Percentiles rank a stretch among this genome's conserved stretches.
phyloP scores from a whole-genome alignment of 1,140 invertebrate genomes.

The Halesus radiatus region DNA sequence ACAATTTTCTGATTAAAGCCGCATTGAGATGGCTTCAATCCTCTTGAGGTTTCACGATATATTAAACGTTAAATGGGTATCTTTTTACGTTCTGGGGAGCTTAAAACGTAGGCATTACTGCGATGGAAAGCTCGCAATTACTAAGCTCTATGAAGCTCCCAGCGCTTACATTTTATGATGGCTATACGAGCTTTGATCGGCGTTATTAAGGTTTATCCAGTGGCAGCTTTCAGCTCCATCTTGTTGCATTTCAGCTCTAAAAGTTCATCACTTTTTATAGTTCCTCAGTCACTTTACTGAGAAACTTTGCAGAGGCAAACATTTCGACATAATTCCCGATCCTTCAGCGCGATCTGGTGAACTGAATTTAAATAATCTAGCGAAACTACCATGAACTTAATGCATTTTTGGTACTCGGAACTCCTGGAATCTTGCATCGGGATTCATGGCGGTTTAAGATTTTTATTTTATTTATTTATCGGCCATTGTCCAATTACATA shows the following conservation, averaged over 20 bases:
- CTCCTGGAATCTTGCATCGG: no score
- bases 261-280: constrained; percentile 30
- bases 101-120: constrained; percentile 15
- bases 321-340: constrained; percentile 8
- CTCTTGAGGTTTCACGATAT: constrained; percentile 30
- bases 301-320: constrained; percentile 7
- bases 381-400: no score
- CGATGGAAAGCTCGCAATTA: constrained; percentile 40
- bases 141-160: constrained; percentile 26
- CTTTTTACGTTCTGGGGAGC: constrained; percentile 27
- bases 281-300: constrained; percentile 12
- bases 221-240: neutral
- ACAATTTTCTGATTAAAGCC: constrained; percentile 16
- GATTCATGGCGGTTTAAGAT: no score
- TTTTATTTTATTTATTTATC: no score
- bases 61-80: constrained; percentile 25
- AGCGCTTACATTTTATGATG: constrained; percentile 45
- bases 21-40: neutral
- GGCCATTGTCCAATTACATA: no score
- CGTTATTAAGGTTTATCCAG: constrained; percentile 33
- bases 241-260: constrained; percentile 23
- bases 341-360: no score
- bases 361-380: no score
- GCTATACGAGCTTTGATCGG: constrained; percentile 37
- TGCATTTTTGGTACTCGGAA: no score